Base-by-base conservation (phyloP, 2,113 vertebrate genomes). In the Gymnogyps californianus region DNA sequence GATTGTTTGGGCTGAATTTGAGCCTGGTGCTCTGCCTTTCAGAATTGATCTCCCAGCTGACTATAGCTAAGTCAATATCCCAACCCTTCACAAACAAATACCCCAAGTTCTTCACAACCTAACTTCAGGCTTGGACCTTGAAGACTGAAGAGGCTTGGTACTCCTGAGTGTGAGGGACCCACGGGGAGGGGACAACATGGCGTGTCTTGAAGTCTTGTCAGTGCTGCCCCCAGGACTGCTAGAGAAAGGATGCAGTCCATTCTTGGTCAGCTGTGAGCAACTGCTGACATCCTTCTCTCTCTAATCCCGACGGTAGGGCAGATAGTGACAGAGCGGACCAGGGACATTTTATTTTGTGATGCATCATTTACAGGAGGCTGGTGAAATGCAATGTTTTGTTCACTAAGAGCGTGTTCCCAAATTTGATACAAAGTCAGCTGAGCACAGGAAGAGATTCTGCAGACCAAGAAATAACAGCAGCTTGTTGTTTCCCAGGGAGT, bases 151-250 rank as follows among this genome's bases (percentile, higher is more conserved):
- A 51, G 2, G 7, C 9, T 87, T 61, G 21, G 38, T 66, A 58
- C 11, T 58, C 32, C 11, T 29, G 46, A 81, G 21, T 16, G 19
- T 25, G 64, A 87, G 54, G 8, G 11, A 91, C 40, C 8, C 16
- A 34, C 0, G 1, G 34, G 40, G 10, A 70, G 31, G 10, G 31
- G 4, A 32, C 32, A 58, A 19, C 0, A 1, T 5, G 16, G 8
- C 24, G 24, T 65, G 19, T 49, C 38, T 57, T 32, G 28, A 69
- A 87, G 59, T 40, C 31, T 82, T 71, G 36, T 84, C 32, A 16
- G 28, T 28, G 9, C 13, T 7, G 1, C 34, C 91, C 14, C 46
- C 38, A 49, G 20, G 72, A 47, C 7, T 2, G 1, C 40, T 34
- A 19, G 19, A 58, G 69, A 71, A 94, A 58, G n/a, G 42, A 67